Percentiles rank a stretch among this genome's conserved stretches.
Evolutionary conservation across 2,797 vertebrate species (phyloP).

Genomic region (Leucoraja ocellata): DNA sequence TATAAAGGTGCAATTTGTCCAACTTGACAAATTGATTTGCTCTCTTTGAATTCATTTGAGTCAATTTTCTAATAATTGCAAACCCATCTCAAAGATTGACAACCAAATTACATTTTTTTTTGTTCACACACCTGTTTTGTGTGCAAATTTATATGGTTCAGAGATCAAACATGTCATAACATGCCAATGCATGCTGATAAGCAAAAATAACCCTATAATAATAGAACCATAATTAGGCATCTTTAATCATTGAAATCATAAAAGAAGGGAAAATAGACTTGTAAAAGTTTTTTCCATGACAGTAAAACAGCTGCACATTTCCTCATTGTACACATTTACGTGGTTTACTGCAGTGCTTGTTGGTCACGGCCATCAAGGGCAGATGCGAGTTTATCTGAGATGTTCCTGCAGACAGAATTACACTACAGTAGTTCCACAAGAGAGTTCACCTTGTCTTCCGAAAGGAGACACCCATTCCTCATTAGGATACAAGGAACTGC

Average conservation of each 20-base stretch:
- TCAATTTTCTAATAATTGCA: conserved; percentile 24
- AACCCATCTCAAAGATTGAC: conserved; percentile 10
- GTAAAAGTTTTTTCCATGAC: background rate
- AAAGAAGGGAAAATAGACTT: background rate
- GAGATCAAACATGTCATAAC: conserved; percentile 24
- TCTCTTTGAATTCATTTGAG: conserved; percentile 27
- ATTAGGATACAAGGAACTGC: too few relatives aligned
- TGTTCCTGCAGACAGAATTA: too few relatives aligned
- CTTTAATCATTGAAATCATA: background rate
- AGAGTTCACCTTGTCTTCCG: too few relatives aligned
- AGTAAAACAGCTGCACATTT: background rate
- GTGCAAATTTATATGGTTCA: conserved; percentile 25
- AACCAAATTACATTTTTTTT: conserved; percentile 17
- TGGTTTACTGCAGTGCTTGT: background rate
- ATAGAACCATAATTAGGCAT: conserved; percentile 23
- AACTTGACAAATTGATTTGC: conserved; percentile 10
- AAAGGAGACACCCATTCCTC: too few relatives aligned
- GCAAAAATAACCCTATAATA: background rate
- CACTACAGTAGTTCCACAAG: too few relatives aligned
- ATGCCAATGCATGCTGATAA: background rate
- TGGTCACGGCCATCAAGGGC: background rate
- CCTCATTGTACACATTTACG: background rate
- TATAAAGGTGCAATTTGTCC: background rate
- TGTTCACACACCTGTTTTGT: conserved; percentile 1
- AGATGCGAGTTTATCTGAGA: too few relatives aligned